Evolutionary conservation across 2,113 vertebrate genomes (phyloP), one percentile per base, ranked within the genome.

Genomic region (Bujurquina vittata): DNA sequence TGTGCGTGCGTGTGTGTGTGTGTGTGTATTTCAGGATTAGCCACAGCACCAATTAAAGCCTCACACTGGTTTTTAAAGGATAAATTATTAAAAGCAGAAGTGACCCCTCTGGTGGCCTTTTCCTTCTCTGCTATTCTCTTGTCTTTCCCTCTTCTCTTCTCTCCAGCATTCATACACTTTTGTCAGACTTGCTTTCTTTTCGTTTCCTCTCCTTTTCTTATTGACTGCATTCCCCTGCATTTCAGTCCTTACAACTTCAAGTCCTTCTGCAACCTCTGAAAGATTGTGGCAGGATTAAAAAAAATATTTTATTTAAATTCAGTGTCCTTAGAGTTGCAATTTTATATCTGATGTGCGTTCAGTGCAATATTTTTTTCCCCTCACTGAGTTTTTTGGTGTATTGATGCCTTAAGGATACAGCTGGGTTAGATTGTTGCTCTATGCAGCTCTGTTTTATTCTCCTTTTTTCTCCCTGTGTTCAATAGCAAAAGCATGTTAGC

Each of bases 51-150:
- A 95, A 95, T 96, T 95, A 95, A 93, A 94, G 86, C 89, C 77
- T 88, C 88, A 63, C 81, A 90, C 89, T 89, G 87, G 77, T 92
- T 95, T 93, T 93, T 89, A 93, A 88, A 91, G 91, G 89, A 94
- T 95, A 90, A 93, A 95, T 95, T 96, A 94, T 94, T 94, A 94
- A 94, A 88, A 94, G 91, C 93, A 93, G 88, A 92, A 95, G 92
- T 92, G 91, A 91, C 94, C 93, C 94, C 93, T 93, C 92, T 90
- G 76, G 88, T 91, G 88, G 87, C 89, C 91, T 90, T 91, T 69
- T 72, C 37, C 81, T 84, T 49, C 76, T 86, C 63, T 81, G 55
- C 75, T 80, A 8, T 59, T 60, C 72, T 80, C 73, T 40, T 75
- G 52, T 74, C 58, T 5, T 75, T 67, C 57, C 26, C 17, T 74